Conservation (phyloP, 2,113 vertebrate species). For the Syngnathus typhle region DNA sequence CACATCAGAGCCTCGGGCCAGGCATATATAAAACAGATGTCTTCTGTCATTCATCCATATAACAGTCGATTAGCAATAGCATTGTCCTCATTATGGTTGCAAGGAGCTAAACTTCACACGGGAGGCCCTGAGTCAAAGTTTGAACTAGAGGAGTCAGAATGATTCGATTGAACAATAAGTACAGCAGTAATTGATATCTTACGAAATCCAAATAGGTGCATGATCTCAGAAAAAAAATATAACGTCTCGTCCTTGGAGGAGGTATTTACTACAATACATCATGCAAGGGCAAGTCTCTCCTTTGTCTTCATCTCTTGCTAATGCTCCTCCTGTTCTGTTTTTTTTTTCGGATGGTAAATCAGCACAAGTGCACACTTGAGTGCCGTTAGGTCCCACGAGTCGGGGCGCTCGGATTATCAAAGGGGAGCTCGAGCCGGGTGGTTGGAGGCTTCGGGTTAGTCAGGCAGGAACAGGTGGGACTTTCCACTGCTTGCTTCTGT, state of each 20-base stretch:
- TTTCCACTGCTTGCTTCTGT: conserved; percentile 69
- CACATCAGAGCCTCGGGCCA: not conserved
- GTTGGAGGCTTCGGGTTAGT: conserved; percentile 29
- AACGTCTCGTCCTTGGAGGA: not conserved
- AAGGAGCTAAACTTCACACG: no score
- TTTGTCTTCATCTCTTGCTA: not conserved
- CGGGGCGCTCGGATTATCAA: conserved; percentile 39
- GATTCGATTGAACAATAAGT: no score
- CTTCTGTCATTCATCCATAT: not conserved
- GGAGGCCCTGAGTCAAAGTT: no score
- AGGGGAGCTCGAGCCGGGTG: conserved; percentile 45
- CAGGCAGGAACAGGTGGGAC: conserved; percentile 63
- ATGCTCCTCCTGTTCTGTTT: not conserved
- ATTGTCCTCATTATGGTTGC: not conserved
- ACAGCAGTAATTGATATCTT: not conserved
- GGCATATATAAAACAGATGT: not conserved
- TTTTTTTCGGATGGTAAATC: conserved; percentile 5
- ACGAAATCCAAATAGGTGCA: not conserved
- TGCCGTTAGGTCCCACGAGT: conserved; percentile 18
- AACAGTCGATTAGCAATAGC: not conserved
- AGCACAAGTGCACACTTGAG: conserved; percentile 27
- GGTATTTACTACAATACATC: conserved; percentile 1
- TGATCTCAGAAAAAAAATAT: not conserved
- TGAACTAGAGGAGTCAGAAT: no score
- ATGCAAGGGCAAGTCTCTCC: not conserved